Percentiles rank a stretch among this genome's conserved stretches.
These are phyloP conservation scores for Aethes cnicana DNA, from an alignment of 2,888 invertebrate species.

Conservation along the genomic window DNA sequence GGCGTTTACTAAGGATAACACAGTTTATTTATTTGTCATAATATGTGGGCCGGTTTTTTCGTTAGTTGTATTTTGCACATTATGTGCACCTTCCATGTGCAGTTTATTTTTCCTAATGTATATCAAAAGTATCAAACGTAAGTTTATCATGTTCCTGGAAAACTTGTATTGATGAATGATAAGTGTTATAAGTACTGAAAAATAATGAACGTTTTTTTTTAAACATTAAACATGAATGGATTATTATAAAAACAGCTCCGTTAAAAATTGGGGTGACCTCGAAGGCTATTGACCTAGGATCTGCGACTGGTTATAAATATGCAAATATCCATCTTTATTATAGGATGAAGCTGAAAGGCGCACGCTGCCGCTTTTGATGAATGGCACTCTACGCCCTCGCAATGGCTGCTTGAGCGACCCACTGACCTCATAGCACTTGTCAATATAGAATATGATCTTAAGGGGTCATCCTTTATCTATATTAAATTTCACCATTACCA, in stretches of 20 bases:
- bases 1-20: slow-evolving; percentile 33
- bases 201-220: too few species aligned
- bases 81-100: too few species aligned
- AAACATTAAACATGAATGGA: slow-evolving; percentile 12
- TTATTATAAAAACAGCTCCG: slow-evolving; percentile 6
- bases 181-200: too few species aligned
- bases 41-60: not conserved
- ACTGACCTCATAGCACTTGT: slow-evolving; percentile 39
- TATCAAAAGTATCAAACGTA: too few species aligned
- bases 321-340: slow-evolving; percentile 44
- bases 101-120: too few species aligned
- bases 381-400: slow-evolving; percentile 46
- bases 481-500: too few species aligned
- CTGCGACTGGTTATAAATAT: slow-evolving; percentile 42
- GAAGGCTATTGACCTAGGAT: slow-evolving; percentile 36
- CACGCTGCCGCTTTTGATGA: slow-evolving; percentile 42
- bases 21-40: slow-evolving; percentile 9
- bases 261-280: slow-evolving; percentile 31
- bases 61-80: too few species aligned
- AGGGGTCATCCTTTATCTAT: slow-evolving; percentile 1
- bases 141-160: too few species aligned
- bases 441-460: slow-evolving; percentile 10
- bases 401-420: slow-evolving; percentile 37
- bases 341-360: slow-evolving; percentile 42
- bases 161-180: too few species aligned